A percentile compares a stretch with the other conserved stretches of the same genome.
These are phyloP conservation scores for Meliscaeva auricollis DNA, from an alignment of 2,888 invertebrate species.

Conservation along the genomic window DNA sequence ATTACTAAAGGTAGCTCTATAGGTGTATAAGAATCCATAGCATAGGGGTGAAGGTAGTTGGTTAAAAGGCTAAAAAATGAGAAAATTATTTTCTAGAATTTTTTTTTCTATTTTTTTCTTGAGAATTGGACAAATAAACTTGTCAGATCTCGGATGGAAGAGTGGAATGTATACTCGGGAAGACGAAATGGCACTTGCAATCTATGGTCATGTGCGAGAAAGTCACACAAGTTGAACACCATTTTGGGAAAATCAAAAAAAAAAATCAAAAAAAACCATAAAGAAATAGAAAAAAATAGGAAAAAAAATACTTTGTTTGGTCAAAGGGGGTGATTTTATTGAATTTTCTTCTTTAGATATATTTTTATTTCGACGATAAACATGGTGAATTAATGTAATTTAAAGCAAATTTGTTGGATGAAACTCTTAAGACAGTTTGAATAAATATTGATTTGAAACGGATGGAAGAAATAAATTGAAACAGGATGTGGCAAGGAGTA, in stretches of 20 bases:
- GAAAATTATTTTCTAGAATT: constrained; percentile 48
- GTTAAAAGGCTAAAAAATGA: constrained; percentile 61
- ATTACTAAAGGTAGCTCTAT: neutral
- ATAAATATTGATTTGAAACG: constrained; percentile 55
- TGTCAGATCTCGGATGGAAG: constrained; percentile 28
- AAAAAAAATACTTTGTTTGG: constrained; percentile 7
- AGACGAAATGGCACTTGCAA: constrained; percentile 37
- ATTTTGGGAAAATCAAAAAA: neutral
- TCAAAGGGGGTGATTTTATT: constrained; percentile 27
- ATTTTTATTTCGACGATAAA: constrained; percentile 39
- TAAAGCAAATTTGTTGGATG: constrained; percentile 45
- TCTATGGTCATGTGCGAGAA: constrained; percentile 64
- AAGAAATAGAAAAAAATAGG: neutral
- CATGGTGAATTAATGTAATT: constrained; percentile 70
- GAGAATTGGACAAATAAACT: constrained; percentile 68
- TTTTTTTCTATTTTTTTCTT: constrained; percentile 8
- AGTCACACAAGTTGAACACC: constrained; percentile 54
- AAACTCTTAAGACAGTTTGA: constrained; percentile 50
- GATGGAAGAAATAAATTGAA: constrained; percentile 58
- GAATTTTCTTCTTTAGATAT: constrained; percentile 29
- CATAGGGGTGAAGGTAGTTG: constrained; percentile 23
- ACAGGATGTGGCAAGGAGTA: constrained; percentile 24
- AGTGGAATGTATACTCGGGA: constrained; percentile 12
- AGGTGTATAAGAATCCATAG: neutral
- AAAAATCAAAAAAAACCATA: neutral